phyloP scores from a whole-genome alignment of 2,113 vertebrate genomes.

The Thunnus thynnus region DNA sequence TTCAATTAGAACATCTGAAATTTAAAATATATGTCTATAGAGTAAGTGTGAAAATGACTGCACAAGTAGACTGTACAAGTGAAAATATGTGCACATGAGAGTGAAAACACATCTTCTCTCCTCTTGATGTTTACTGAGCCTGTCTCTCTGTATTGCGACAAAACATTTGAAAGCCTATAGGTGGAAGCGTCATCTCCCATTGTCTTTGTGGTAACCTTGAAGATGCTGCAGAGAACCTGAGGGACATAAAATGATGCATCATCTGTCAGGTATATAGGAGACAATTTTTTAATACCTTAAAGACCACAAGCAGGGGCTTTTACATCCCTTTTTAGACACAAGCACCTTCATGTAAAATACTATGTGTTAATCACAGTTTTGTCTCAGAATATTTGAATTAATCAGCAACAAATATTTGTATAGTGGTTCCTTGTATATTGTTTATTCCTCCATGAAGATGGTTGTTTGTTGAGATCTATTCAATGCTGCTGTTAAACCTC shows the following conservation, averaged over 20 bases:
- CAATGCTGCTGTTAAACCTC: neutral
- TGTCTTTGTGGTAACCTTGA: constrained; percentile 25
- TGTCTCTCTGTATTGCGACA: neutral
- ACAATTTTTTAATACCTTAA: neutral
- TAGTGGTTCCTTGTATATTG: too few species aligned
- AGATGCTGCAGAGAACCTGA: constrained; percentile 3
- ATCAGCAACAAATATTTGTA: neutral
- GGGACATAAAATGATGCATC: neutral
- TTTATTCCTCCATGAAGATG: too few species aligned
- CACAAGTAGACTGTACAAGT: too few species aligned
- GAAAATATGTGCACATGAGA: too few species aligned
- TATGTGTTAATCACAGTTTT: neutral
- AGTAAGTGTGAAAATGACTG: too few species aligned
- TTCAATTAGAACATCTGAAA: too few species aligned
- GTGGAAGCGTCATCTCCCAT: neutral
- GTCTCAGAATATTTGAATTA: neutral
- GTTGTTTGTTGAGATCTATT: neutral
- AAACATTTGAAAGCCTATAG: too few species aligned
- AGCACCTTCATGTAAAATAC: too few species aligned
- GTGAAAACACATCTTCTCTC: too few species aligned
- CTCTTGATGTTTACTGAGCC: neutral
- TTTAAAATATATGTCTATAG: too few species aligned
- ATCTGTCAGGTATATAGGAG: neutral
- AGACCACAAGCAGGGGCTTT: neutral
- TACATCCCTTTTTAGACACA: too few species aligned